phyloP scores from a whole-genome alignment of 2,888 invertebrate species.

The Colostygia pectinataria region DNA sequence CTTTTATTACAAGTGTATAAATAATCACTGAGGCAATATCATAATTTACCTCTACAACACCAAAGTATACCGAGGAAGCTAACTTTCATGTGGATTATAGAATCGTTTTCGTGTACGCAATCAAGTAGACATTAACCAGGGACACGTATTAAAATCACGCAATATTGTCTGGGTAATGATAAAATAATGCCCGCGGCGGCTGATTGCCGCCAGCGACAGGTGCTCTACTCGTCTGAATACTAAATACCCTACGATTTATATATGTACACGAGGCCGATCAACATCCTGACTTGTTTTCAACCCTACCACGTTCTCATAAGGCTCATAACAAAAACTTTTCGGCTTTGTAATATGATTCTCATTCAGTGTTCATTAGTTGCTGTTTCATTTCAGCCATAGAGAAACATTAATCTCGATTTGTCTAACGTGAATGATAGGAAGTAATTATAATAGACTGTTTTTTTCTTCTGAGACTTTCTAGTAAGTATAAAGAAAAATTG shows the following conservation, averaged over 20 bases:
- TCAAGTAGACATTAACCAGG: slow-evolving; percentile 40
- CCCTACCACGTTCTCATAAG: slow-evolving; percentile 7
- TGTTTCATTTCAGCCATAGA: slow-evolving; percentile 48
- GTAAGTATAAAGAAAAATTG: no score
- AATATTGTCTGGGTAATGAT: slow-evolving; percentile 63
- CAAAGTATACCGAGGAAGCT: background rate
- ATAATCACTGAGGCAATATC: no score
- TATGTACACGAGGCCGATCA: slow-evolving; percentile 25
- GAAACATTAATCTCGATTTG: slow-evolving; percentile 35
- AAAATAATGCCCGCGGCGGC: slow-evolving; percentile 60
- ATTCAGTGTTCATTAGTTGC: slow-evolving; percentile 52
- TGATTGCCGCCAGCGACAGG: slow-evolving; percentile 62
- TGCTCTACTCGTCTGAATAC: slow-evolving; percentile 59
- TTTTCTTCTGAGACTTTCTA: no score
- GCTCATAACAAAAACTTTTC: slow-evolving; percentile 13
- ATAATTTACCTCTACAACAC: no score
- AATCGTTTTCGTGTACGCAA: slow-evolving; percentile 17
- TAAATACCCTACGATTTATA: slow-evolving; percentile 49
- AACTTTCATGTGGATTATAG: background rate
- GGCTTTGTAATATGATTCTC: slow-evolving; percentile 35
- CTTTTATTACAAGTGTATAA: no score
- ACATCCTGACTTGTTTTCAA: slow-evolving; percentile 9
- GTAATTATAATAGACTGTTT: no score
- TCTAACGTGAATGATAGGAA: slow-evolving; percentile 2
- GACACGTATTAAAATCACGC: slow-evolving; percentile 54